These are phyloP conservation scores for Lypha dubia DNA, from an alignment of 2,888 invertebrate species.

Conservation along the genomic window DNA sequence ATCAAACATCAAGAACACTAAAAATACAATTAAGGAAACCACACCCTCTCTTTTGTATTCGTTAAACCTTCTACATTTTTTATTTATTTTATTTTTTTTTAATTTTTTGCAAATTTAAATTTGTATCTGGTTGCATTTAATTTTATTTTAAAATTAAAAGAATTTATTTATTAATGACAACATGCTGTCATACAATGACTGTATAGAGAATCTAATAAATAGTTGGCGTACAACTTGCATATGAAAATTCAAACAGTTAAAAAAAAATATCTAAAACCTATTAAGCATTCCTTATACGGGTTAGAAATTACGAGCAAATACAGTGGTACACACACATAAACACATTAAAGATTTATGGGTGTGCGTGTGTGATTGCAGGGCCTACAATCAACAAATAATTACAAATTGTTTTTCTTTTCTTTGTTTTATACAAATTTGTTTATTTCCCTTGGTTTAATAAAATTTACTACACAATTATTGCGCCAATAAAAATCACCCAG, in stretches of 20 bases:
- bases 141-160: constrained; percentile 44
- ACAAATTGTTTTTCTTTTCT: constrained; percentile 18
- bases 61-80: constrained; percentile 29
- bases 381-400: constrained; percentile 4
- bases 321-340: neutral
- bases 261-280: constrained; percentile 23
- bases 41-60: constrained; percentile 54
- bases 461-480: constrained; percentile 63
- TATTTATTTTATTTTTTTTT: neutral
- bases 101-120: constrained; percentile 42
- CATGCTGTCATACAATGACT: constrained; percentile 46
- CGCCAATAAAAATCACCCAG: constrained; percentile 64
- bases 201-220: constrained; percentile 1
- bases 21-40: constrained; percentile 50
- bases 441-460: constrained; percentile 57
- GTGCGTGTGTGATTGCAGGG: constrained; percentile 19
- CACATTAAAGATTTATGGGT: neutral
- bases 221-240: neutral
- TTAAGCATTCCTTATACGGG: constrained; percentile 37
- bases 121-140: constrained; percentile 46
- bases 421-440: constrained; percentile 27
- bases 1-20: constrained; percentile 20
- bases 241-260: neutral
- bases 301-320: constrained; percentile 7
- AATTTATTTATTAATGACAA: constrained; percentile 52